phyloP scores from a whole-genome alignment of 2,888 invertebrate genomes.

The Drosophila seclusa region DNA sequence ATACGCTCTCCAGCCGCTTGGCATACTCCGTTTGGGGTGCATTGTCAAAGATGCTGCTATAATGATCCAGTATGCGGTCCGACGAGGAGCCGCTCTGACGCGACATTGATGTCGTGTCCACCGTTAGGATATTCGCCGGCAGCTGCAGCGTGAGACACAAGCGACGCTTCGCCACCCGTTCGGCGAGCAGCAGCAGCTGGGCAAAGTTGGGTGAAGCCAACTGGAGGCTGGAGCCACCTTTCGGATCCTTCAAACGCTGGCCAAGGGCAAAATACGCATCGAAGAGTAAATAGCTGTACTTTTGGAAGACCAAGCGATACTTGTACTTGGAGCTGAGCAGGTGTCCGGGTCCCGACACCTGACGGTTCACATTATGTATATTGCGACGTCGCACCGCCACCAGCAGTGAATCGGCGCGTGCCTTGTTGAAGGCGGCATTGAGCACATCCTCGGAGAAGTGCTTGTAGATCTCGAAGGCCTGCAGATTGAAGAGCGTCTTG shows the following conservation, averaged over 20 bases:
- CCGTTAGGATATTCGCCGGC: constrained; percentile 83
- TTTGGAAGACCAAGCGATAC: constrained; percentile 76
- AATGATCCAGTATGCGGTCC: constrained; percentile 83
- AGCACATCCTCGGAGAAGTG: constrained; percentile 89
- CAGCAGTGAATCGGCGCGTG: constrained; percentile 87
- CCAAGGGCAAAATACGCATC: constrained; percentile 71
- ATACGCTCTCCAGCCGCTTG: constrained; percentile 78
- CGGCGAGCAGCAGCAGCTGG: constrained; percentile 85
- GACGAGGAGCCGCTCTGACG: constrained; percentile 66
- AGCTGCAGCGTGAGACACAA: constrained; percentile 69
- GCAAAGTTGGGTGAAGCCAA: constrained; percentile 85
- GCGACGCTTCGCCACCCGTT: constrained; percentile 84
- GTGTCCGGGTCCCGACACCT: constrained; percentile 82
- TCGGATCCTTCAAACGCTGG: constrained; percentile 40
- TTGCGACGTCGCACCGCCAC: constrained; percentile 85
- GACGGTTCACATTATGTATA: constrained; percentile 64
- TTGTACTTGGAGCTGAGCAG: constrained; percentile 85
- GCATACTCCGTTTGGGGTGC: constrained; percentile 83
- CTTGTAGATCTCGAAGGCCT: constrained; percentile 90
- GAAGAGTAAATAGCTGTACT: constrained; percentile 75
- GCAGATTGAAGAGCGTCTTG: constrained; percentile 88
- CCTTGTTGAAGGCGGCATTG: constrained; percentile 87
- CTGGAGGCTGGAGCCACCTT: constrained; percentile 62
- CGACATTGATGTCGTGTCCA: constrained; percentile 80
- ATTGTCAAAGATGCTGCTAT: constrained; percentile 82